These are phyloP conservation scores for Hippopotamyrus pictus DNA, from an alignment of 2,797 vertebrate species.

Conservation along the genomic window DNA sequence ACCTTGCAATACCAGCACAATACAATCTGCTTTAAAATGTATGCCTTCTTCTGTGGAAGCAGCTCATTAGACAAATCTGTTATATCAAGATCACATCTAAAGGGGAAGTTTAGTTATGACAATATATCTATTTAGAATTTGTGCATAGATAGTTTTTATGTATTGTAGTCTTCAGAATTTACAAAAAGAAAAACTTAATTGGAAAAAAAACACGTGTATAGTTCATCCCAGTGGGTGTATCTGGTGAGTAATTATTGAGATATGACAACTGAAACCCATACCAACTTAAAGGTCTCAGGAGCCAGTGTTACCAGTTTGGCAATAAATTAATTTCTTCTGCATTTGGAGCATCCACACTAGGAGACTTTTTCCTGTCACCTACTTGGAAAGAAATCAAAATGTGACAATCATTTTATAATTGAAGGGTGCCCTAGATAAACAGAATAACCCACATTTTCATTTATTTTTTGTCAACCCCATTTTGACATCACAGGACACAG, in stretches of 20 bases:
- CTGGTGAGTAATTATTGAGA: neutral
- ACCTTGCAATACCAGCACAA: neutral
- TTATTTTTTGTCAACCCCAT: constrained; percentile 20
- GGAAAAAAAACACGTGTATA: neutral
- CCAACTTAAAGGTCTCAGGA: neutral
- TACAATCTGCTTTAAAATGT: neutral
- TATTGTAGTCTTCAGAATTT: neutral
- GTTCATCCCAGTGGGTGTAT: neutral
- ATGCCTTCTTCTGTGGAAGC: neutral
- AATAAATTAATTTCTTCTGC: neutral
- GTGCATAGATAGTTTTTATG: neutral
- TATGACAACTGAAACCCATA: neutral
- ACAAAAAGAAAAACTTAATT: neutral
- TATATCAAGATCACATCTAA: neutral
- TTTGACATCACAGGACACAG: constrained; percentile 13
- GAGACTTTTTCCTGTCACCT: neutral
- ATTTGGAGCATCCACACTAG: neutral
- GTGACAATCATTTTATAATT: constrained; percentile 15
- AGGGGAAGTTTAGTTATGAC: neutral
- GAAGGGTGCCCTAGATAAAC: neutral
- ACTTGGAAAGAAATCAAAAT: constrained; percentile 15
- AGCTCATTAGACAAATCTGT: neutral
- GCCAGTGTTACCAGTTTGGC: neutral
- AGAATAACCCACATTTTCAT: constrained; percentile 18
- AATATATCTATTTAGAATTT: neutral